These are phyloP conservation scores for Physeter macrocephalus DNA, from an alignment of 2,113 vertebrate species.

Conservation along the genomic window DNA sequence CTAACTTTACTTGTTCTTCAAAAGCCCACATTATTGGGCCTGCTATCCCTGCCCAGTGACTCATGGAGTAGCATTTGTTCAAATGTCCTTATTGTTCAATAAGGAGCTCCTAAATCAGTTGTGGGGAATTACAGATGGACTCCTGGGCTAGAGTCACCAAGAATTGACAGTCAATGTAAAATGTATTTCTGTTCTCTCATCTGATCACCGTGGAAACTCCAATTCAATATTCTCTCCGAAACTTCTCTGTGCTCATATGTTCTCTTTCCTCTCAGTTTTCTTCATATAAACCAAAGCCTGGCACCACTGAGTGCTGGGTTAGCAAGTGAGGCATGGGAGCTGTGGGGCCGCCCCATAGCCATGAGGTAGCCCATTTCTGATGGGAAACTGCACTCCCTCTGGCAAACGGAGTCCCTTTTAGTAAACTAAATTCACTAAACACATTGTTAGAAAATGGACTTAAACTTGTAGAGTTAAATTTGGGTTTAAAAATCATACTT, in stretches of 20 bases:
- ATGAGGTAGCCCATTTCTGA: background rate
- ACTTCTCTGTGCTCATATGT: background rate
- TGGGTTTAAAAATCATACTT: background rate
- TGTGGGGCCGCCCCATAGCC: background rate
- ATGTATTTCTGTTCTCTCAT: background rate
- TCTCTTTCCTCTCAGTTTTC: background rate
- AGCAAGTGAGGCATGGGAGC: background rate
- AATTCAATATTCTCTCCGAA: background rate
- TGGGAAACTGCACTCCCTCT: background rate
- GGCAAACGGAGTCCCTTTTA: background rate
- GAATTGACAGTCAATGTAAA: background rate
- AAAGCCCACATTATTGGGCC: background rate
- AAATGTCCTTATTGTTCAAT: too few species aligned
- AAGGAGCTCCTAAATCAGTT: background rate
- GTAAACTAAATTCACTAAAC: background rate
- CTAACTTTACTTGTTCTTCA: background rate
- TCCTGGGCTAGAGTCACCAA: background rate
- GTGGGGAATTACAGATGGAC: background rate
- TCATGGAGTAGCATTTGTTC: background rate
- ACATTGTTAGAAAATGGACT: background rate
- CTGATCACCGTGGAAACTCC: background rate
- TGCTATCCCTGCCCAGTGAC: background rate
- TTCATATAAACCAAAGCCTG: background rate
- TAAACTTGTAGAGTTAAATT: background rate
- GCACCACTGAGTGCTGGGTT: background rate